These are phyloP conservation scores for Dryoscopus gambensis DNA, from an alignment of 2,113 vertebrate species.

Conservation along the genomic window DNA sequence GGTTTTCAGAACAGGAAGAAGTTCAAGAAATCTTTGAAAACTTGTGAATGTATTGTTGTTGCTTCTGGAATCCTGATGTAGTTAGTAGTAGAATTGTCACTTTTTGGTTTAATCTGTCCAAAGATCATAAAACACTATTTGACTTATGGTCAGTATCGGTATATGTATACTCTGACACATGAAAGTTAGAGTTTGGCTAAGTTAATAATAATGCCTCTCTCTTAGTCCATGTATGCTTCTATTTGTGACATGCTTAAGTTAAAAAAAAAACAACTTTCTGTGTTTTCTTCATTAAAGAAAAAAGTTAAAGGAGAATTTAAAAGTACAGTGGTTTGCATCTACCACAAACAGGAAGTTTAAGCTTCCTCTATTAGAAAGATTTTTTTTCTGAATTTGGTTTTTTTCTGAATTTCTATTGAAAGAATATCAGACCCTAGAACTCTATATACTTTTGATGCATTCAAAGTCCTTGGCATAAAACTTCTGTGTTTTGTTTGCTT, in stretches of 20 bases:
- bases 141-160: not conserved
- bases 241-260: not conserved
- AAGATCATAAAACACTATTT: not conserved
- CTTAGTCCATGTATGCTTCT: not conserved
- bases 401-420: not conserved
- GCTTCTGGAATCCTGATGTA: not conserved
- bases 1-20: not conserved
- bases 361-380: not conserved
- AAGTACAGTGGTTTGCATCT: not conserved
- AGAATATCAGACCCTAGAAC: not conserved
- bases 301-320: not conserved
- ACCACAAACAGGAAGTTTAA: not conserved
- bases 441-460: not conserved
- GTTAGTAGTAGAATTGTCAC: not conserved
- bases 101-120: not conserved
- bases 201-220: not conserved
- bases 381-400: not conserved
- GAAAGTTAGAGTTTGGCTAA: not conserved
- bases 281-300: not conserved
- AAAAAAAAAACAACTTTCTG: not conserved
- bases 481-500: not conserved
- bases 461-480: not conserved
- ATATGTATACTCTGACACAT: not conserved
- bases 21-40: not conserved
- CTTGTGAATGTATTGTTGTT: not conserved